Evolutionary conservation across 1,140 invertebrate species (phyloP).

Genomic region (Lordiphosa stackelbergi): DNA sequence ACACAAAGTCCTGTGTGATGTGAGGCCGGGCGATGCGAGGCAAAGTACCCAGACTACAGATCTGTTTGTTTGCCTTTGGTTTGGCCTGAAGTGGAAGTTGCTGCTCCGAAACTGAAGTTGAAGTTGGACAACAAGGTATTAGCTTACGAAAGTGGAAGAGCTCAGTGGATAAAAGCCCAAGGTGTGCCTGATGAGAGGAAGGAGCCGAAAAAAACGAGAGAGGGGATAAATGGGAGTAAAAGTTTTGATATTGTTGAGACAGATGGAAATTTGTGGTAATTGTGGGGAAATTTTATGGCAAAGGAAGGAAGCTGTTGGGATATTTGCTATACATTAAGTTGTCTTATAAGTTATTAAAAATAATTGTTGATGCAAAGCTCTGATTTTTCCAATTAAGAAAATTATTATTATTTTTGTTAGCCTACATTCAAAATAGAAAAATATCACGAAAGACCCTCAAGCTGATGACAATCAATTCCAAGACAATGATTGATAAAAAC

Average conservation of each 20-base stretch:
- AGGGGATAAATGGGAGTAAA: slow-evolving; percentile 12
- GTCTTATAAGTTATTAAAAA: too few species aligned
- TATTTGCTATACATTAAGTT: too few species aligned
- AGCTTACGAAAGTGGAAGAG: slow-evolving; percentile 21
- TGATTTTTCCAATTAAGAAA: too few species aligned
- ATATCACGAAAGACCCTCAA: too few species aligned
- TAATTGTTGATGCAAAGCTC: too few species aligned
- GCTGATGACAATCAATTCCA: too few species aligned
- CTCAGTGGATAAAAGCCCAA: slow-evolving; percentile 8
- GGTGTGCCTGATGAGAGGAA: slow-evolving; percentile 1
- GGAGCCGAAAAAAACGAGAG: background rate
- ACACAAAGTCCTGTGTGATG: slow-evolving; percentile 30
- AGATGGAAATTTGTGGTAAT: slow-evolving; percentile 16
- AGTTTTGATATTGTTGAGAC: slow-evolving; percentile 5
- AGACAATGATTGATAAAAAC: too few species aligned
- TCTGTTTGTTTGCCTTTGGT: slow-evolving; percentile 20
- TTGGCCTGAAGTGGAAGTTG: slow-evolving; percentile 19
- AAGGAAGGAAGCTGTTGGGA: too few species aligned
- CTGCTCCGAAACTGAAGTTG: slow-evolving; percentile 15
- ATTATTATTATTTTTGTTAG: too few species aligned
- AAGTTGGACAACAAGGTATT: slow-evolving; percentile 32
- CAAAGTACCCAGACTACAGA: slow-evolving; percentile 6
- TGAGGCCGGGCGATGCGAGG: slow-evolving; percentile 6
- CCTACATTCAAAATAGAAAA: too few species aligned
- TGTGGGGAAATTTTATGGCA: slow-evolving; percentile 2